phyloP scores from a whole-genome alignment of 2,888 invertebrate genomes.

The Lepetodrilus schrolli region DNA sequence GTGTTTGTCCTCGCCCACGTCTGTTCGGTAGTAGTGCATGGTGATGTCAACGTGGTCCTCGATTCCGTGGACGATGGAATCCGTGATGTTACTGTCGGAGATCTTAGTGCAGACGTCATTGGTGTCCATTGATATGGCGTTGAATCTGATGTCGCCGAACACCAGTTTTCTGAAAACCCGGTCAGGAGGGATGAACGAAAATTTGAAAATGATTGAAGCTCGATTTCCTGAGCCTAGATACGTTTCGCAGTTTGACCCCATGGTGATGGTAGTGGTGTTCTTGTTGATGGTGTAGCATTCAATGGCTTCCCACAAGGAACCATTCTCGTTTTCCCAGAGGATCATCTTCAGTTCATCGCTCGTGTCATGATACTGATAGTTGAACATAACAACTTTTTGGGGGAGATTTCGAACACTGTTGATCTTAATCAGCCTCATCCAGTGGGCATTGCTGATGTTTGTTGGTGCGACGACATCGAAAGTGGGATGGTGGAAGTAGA shows the following conservation, averaged over 20 bases:
- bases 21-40: slow-evolving; percentile 59
- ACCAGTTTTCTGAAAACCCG: slow-evolving; percentile 47
- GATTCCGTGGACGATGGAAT: slow-evolving; percentile 30
- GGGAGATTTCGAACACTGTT: slow-evolving; percentile 33
- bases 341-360: slow-evolving; percentile 39
- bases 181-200: slow-evolving; percentile 50
- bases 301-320: slow-evolving; percentile 28
- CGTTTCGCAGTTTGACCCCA: slow-evolving; percentile 30
- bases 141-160: slow-evolving; percentile 65
- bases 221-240: slow-evolving; percentile 35
- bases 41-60: slow-evolving; percentile 35
- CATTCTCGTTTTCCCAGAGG: slow-evolving; percentile 41
- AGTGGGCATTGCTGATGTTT: slow-evolving; percentile 39
- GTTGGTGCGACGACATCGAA: slow-evolving; percentile 42
- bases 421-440: slow-evolving; percentile 46
- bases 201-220: slow-evolving; percentile 46
- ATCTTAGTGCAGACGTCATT: slow-evolving; percentile 37
- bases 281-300: slow-evolving; percentile 54
- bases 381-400: slow-evolving; percentile 35
- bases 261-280: slow-evolving; percentile 35
- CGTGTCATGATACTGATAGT: slow-evolving; percentile 46
- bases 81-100: slow-evolving; percentile 33
- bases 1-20: slow-evolving; percentile 40
- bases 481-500: slow-evolving; percentile 58
- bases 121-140: slow-evolving; percentile 42